These are phyloP conservation scores for Phenganax subtilis DNA, from an alignment of 92 coral and sea anemone genomes.

Conservation along the genomic window DNA sequence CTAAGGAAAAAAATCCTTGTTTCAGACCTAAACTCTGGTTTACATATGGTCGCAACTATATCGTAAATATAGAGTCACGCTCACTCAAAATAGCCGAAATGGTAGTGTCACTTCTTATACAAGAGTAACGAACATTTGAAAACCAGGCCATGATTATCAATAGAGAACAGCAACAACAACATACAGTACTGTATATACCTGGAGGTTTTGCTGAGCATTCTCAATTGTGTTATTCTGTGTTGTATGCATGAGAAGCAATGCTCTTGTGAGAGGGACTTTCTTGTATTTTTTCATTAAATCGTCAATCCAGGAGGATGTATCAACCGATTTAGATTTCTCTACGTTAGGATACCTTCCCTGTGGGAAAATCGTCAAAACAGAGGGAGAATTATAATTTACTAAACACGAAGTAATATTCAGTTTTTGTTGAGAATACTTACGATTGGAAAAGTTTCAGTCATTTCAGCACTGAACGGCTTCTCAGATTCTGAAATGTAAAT, in stretches of 20 bases:
- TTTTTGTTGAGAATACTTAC: not conserved
- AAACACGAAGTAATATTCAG: not conserved
- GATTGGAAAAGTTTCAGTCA: not conserved
- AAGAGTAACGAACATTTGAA: not conserved
- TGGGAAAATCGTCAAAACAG: too few species aligned
- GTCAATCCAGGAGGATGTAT: conserved; percentile 28
- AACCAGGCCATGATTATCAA: not conserved
- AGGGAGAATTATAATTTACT: not conserved
- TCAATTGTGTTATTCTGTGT: conserved; percentile 53
- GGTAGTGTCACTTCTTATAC: too few species aligned
- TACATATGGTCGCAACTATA: too few species aligned
- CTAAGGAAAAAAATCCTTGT: conserved; percentile 32
- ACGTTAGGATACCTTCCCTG: not conserved
- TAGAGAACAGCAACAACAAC: not conserved
- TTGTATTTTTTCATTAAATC: conserved; percentile 53
- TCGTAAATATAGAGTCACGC: too few species aligned
- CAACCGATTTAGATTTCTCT: not conserved
- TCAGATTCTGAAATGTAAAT: not conserved
- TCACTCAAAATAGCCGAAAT: too few species aligned
- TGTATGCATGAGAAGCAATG: conserved; percentile 77
- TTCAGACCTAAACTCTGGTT: too few species aligned
- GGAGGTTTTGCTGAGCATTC: conserved; percentile 62
- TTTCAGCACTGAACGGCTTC: not conserved
- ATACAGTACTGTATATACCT: conserved; percentile 57
- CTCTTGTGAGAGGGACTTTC: conserved; percentile 76